phyloP scores from a whole-genome alignment of 2,113 vertebrate species.

The Protomyctophum bolini region DNA sequence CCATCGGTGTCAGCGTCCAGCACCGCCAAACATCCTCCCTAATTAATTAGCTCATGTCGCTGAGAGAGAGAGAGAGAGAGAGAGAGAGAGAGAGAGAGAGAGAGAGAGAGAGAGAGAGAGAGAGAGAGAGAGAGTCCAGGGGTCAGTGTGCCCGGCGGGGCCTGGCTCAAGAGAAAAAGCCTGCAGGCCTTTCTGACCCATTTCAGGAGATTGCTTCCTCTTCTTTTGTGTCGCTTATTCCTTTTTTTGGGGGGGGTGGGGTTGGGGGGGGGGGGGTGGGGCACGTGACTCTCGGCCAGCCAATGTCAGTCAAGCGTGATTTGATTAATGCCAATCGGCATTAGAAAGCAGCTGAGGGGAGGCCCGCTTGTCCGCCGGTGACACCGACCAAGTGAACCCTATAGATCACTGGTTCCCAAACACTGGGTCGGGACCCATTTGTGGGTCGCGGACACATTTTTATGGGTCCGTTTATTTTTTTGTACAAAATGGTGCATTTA shows the following conservation, averaged over 20 bases:
- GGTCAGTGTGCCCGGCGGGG: slow-evolving; percentile 59
- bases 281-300: slow-evolving; percentile 48
- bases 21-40: slow-evolving; percentile 60
- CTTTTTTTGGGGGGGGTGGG: no score
- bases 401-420: background rate
- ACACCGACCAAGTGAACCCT: slow-evolving; percentile 4
- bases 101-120: no score
- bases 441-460: no score
- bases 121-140: slow-evolving; percentile 31
- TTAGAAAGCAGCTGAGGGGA: slow-evolving; percentile 58
- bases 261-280: slow-evolving; percentile 22
- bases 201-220: slow-evolving; percentile 69
- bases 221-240: background rate
- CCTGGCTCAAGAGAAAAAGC: slow-evolving; percentile 38
- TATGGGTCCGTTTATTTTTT: no score
- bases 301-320: slow-evolving; percentile 66
- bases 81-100: no score
- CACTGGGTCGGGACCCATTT: no score
- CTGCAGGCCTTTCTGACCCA: slow-evolving; percentile 43
- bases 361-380: slow-evolving; percentile 41
- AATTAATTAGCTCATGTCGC: slow-evolving; percentile 74
- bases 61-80: slow-evolving; percentile 55
- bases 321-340: slow-evolving; percentile 73
- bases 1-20: slow-evolving; percentile 70
- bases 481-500: no score